A percentile compares a stretch with the other conserved stretches of the same genome.
These are phyloP conservation scores for Poecilia wingei DNA, from an alignment of 2,797 vertebrate species.

Conservation along the genomic window DNA sequence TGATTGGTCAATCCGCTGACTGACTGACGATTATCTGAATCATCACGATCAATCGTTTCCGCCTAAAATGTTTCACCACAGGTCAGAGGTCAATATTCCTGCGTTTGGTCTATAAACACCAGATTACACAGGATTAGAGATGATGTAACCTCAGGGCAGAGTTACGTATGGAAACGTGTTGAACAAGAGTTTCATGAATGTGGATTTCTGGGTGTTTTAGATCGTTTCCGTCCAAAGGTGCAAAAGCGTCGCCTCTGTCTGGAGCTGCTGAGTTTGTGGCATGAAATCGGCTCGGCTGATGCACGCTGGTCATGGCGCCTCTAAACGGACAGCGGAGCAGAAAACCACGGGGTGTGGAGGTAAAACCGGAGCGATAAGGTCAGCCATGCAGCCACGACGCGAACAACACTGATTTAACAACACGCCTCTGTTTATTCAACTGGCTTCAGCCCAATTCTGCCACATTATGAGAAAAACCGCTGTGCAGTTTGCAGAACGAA, in stretches of 20 bases:
- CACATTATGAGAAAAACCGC: slow-evolving; percentile 52
- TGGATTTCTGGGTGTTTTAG: background rate
- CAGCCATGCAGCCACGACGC: slow-evolving; percentile 37
- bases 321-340: slow-evolving; percentile 48
- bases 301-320: slow-evolving; percentile 53
- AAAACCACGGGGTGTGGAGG: slow-evolving; percentile 47
- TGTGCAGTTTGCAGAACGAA: slow-evolving; percentile 35
- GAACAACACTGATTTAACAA: slow-evolving; percentile 53
- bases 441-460: slow-evolving; percentile 43
- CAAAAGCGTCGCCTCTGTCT: background rate
- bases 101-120: background rate
- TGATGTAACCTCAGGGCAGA: background rate
- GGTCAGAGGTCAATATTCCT: background rate
- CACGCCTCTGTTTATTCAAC: slow-evolving; percentile 39
- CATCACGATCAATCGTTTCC: too few species aligned
- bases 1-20: background rate
- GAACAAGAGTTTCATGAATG: background rate
- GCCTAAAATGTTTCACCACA: background rate
- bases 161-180: background rate
- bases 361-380: slow-evolving; percentile 37
- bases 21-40: too few species aligned
- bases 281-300: slow-evolving; percentile 44
- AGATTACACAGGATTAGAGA: background rate
- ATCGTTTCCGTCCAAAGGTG: slow-evolving; percentile 33
- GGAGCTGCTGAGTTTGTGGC: slow-evolving; percentile 14